Base-by-base conservation (phyloP, 2,797 vertebrate species). In the Buceros bicornis region DNA sequence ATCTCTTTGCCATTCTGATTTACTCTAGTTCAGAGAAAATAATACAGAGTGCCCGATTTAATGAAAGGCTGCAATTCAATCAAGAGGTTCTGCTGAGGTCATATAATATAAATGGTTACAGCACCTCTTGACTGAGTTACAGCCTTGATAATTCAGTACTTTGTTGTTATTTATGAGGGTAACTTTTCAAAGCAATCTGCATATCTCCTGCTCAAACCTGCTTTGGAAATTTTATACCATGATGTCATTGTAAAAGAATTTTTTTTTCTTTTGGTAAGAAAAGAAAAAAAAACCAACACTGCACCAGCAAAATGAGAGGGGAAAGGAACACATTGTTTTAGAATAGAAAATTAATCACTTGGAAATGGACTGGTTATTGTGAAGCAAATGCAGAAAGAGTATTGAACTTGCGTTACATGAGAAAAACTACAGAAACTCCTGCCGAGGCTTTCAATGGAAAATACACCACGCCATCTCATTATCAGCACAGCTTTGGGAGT, bases 141-240 rank as follows among this genome's bases (percentile, higher is more conserved):
- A 96, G 95, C 92, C 97, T 96, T 96, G 96, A 97, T 96, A 95
- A 97, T 96, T 97, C 93, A 95, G 92, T 95, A 97, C 95, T 97
- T 97, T 97, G 95, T 97, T 97, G 97, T 97, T 97, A 97, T 97
- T 98, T 97, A 98, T 97, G 97, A 95, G 96, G 95, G 82, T 91
- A 96, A 94, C 95, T 96, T 97, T 97, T 96, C 94, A 95, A 94
- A 94, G 95, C 83, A 97, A 93, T 96, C 94, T 95, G 96, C 96
- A 76, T 96, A 94, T 96, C 95, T 97, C 94, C 93, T 26, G 70
- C 96, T 97, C 94, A 95, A 97, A 97, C 95, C 91, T 88, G 94
- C 95, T 96, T 97, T 96, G 95, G 95, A 96, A 97, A 95, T 95
- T 93, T 97, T 96, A 91, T 90, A 83, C 84, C 73, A 43, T 97